phyloP scores from a whole-genome alignment of 2,113 vertebrate genomes.

The Seriola rivoliana region DNA sequence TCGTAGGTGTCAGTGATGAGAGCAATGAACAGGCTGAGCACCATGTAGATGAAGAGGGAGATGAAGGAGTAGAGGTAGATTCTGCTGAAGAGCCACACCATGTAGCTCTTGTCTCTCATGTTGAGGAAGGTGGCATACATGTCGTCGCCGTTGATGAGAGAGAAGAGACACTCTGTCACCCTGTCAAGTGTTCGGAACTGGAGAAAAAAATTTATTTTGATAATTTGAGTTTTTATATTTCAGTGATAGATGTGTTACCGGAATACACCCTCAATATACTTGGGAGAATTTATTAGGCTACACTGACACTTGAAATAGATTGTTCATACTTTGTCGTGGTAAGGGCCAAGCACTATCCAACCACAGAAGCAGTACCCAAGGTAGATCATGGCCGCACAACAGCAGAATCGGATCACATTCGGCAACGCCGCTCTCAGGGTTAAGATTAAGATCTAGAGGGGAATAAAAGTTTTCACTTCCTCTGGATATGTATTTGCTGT shows the following conservation, averaged over 20 bases:
- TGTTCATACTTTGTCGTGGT: slow-evolving; percentile 91
- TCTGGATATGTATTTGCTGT: not conserved
- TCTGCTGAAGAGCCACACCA: slow-evolving; percentile 96
- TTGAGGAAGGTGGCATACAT: slow-evolving; percentile 93
- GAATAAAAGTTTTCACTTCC: slow-evolving; percentile 19
- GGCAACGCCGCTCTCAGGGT: slow-evolving; percentile 92
- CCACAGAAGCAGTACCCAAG: slow-evolving; percentile 98
- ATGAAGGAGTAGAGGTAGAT: slow-evolving; percentile 96
- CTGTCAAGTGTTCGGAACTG: slow-evolving; percentile 93
- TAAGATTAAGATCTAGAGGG: slow-evolving; percentile 77
- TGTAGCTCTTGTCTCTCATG: slow-evolving; percentile 89
- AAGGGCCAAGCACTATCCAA: slow-evolving; percentile 96
- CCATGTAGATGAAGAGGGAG: slow-evolving; percentile 96
- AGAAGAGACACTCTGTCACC: slow-evolving; percentile 94
- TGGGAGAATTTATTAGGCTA: not conserved
- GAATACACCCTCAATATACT: not conserved
- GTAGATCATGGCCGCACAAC: slow-evolving; percentile 96
- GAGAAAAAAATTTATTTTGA: not conserved
- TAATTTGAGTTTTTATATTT: not conserved
- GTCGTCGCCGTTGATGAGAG: slow-evolving; percentile 95
- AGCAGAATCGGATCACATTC: slow-evolving; percentile 92
- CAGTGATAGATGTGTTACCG: not conserved
- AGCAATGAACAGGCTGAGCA: slow-evolving; percentile 96
- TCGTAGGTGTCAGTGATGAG: slow-evolving; percentile 95
- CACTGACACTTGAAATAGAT: not conserved